phyloP scores from a whole-genome alignment of 2,888 invertebrate species.

The Poecilus cupreus region DNA sequence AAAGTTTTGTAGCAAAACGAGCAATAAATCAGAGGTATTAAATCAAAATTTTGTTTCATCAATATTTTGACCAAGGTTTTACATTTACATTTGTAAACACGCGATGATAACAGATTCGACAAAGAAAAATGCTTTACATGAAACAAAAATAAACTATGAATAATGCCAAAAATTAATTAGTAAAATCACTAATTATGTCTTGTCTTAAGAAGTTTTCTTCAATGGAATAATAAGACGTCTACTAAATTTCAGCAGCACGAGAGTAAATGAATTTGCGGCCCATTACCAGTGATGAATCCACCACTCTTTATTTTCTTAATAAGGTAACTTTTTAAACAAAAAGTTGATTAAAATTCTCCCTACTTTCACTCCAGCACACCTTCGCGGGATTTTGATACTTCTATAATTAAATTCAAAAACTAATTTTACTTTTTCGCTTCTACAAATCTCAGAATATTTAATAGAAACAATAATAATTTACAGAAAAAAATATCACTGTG shows the following conservation, averaged over 20 bases:
- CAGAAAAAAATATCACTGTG: too few relatives aligned
- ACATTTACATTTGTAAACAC: constrained; percentile 32
- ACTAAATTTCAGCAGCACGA: constrained; percentile 9
- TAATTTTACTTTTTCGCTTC: neutral
- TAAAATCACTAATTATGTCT: neutral
- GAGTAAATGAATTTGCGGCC: constrained; percentile 1
- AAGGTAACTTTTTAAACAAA: constrained; percentile 29
- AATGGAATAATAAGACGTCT: constrained; percentile 30
- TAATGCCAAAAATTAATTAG: constrained; percentile 22
- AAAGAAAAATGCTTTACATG: neutral
- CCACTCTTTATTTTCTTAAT: constrained; percentile 31
- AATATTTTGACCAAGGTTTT: constrained; percentile 17
- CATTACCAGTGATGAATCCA: constrained; percentile 5
- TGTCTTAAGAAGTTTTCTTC: neutral
- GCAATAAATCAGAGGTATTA: neutral
- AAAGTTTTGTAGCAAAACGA: neutral
- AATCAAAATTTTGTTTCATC: neutral
- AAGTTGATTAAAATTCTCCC: constrained; percentile 28
- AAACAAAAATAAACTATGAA: neutral
- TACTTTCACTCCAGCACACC: constrained; percentile 7
- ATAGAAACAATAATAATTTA: neutral
- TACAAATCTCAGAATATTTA: neutral
- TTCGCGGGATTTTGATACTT: constrained; percentile 1
- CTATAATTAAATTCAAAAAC: constrained; percentile 16
- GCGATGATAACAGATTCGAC: constrained; percentile 7